phyloP scores from a whole-genome alignment of 1,140 invertebrate species.

The Melanaphis sacchari region DNA sequence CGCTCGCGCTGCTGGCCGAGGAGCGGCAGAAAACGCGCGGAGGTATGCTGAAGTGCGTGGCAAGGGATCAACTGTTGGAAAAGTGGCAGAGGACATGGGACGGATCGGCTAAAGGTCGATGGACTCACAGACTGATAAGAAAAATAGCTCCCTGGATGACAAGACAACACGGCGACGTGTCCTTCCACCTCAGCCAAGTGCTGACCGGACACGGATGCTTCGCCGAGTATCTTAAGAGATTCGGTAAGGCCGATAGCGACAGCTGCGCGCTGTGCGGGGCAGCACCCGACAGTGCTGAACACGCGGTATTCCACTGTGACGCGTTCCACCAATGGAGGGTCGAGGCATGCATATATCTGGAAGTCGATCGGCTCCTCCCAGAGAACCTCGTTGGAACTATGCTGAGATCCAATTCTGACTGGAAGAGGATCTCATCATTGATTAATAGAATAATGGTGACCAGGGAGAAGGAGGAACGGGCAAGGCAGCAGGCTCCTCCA shows the following conservation, averaged over 20 bases:
- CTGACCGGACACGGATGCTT: not conserved
- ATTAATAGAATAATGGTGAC: no score
- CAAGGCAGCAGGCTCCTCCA: no score
- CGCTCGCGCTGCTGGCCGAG: not conserved
- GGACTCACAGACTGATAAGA: not conserved
- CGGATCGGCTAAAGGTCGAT: not conserved
- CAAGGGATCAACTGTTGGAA: not conserved
- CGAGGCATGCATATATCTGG: not conserved
- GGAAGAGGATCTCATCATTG: no score
- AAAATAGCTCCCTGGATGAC: not conserved
- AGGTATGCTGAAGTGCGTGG: rapidly evolving
- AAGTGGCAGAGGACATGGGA: not conserved
- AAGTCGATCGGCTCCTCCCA: no score
- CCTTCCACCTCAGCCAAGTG: not conserved
- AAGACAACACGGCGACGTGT: not conserved
- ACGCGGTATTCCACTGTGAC: not conserved
- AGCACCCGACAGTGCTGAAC: not conserved
- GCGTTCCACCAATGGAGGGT: not conserved
- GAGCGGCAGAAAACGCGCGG: not conserved
- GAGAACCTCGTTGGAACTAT: no score
- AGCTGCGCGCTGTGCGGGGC: not conserved
- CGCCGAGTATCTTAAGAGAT: not conserved
- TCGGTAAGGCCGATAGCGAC: not conserved
- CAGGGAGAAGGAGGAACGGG: no score
- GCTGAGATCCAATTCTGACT: no score